Base-by-base conservation (phyloP, 2,888 invertebrate genomes). In the Coremacera marginata region DNA sequence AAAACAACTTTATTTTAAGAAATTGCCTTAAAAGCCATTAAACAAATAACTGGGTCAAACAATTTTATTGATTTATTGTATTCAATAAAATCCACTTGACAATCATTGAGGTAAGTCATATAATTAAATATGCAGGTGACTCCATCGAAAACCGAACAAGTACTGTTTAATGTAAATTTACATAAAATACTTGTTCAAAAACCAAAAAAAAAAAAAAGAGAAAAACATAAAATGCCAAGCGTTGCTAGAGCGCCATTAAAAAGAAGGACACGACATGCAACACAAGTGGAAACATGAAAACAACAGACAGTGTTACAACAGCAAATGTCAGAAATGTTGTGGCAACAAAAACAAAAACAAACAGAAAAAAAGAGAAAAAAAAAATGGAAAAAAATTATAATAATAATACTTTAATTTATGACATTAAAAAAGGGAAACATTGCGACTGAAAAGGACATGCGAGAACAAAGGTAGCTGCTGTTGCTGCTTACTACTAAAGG, bases 201-300 rank as follows among this genome's bases (percentile, higher is more conserved):
- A 5, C 11, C 4, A 34, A 22, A 34, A 7, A 55, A 44, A 19
- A 44, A 44, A 19, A 44, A 37, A 7, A 37, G 11, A 27, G 8
- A 7, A 60, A 25, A 25, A 60, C n/a, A 37, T 37, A 44, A 22
- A 49, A 14, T 60, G 16, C 25, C 19, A 22, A 49, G 68, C 44
- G 44, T 22, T 44, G 44, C n/a, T 22, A 16, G 16, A 63, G 31
- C n/a, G 5, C 19, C 5, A 31, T 14, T 49, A 68, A 68, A 49
- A 22, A 16, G 37, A 67, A 57, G 74, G 67, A 31, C 74, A 74
- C 37, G 55, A 63, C 73, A 73, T 73, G 63, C 73, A 51, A 44
- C 63, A 73, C 63, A 73, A 65, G 73, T 67, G 34, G 34, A 57
- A 55, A 62, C 72, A 74, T 67, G 65, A 44, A 51, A 27, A 67